phyloP scores from a whole-genome alignment of 37 sponge, comb jelly and placozoan genomes.

The Bolinopsis microptera region DNA sequence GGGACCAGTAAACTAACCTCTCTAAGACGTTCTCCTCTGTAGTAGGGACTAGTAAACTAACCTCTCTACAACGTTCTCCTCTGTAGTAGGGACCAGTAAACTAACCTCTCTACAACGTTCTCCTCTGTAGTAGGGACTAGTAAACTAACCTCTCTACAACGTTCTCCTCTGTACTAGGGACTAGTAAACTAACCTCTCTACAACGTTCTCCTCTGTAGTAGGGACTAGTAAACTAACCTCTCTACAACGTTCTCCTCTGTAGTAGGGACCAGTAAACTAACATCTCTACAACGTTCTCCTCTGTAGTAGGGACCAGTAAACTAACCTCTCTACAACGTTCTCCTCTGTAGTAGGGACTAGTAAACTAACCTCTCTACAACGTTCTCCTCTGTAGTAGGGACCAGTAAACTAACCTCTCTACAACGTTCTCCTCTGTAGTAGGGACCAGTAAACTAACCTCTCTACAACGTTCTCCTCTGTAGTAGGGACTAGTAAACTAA shows the following conservation, averaged over 20 bases:
- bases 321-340: slow-evolving; percentile 72
- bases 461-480: slow-evolving; percentile 75
- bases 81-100: slow-evolving; percentile 69
- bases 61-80: slow-evolving; percentile 73
- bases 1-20: slow-evolving; percentile 73
- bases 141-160: slow-evolving; percentile 68
- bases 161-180: slow-evolving; percentile 73
- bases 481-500: too few species aligned
- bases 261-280: slow-evolving; percentile 70
- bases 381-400: too few species aligned
- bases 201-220: slow-evolving; percentile 73
- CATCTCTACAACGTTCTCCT: slow-evolving; percentile 80
- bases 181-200: slow-evolving; percentile 77
- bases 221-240: too few species aligned
- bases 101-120: slow-evolving; percentile 81
- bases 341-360: slow-evolving; percentile 71
- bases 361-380: slow-evolving; percentile 79
- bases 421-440: slow-evolving; percentile 75
- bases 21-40: slow-evolving; percentile 75
- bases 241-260: slow-evolving; percentile 72
- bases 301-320: too few species aligned
- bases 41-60: too few species aligned
- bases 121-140: too few species aligned
- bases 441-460: slow-evolving; percentile 73
- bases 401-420: slow-evolving; percentile 65